phyloP scores from a whole-genome alignment of 2,888 invertebrate species.

The Mycalesis mineus region DNA sequence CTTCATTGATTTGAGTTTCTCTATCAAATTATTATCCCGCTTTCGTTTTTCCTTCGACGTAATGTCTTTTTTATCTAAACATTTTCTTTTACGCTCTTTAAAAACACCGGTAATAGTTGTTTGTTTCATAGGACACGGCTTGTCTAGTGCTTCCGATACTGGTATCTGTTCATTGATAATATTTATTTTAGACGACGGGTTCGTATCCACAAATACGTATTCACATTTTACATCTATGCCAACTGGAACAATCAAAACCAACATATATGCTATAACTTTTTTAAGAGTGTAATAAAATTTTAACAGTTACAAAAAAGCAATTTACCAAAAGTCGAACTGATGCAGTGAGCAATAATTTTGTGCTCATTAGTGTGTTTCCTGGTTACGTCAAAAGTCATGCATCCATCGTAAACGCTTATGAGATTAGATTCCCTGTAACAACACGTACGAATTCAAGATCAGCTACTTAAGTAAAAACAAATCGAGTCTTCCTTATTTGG shows the following conservation, averaged over 20 bases:
- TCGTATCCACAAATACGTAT: constrained; percentile 51
- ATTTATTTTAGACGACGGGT: constrained; percentile 25
- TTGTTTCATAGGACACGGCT: constrained; percentile 6
- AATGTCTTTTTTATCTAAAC: constrained; percentile 31
- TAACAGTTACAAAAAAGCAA: background rate
- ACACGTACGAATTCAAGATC: background rate
- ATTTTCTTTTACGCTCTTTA: constrained; percentile 57
- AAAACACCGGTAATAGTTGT: constrained; percentile 41
- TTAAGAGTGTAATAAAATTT: too few species aligned
- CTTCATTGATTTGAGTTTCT: constrained; percentile 51
- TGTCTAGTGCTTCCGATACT: background rate
- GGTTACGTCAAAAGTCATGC: constrained; percentile 59
- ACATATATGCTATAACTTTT: background rate
- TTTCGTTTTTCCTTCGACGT: constrained; percentile 61
- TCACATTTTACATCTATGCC: constrained; percentile 71
- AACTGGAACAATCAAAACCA: constrained; percentile 53
- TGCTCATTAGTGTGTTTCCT: constrained; percentile 58
- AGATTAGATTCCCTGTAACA: constrained; percentile 63
- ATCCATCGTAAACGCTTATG: constrained; percentile 61
- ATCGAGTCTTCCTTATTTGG: too few species aligned
- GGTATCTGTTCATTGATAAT: background rate
- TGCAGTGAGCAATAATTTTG: constrained; percentile 73
- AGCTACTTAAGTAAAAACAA: too few species aligned
- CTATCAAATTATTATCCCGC: constrained; percentile 48
- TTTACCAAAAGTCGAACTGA: constrained; percentile 79